Base-by-base conservation (phyloP, 2,888 invertebrate species). In the Podotricha telesiphe region DNA sequence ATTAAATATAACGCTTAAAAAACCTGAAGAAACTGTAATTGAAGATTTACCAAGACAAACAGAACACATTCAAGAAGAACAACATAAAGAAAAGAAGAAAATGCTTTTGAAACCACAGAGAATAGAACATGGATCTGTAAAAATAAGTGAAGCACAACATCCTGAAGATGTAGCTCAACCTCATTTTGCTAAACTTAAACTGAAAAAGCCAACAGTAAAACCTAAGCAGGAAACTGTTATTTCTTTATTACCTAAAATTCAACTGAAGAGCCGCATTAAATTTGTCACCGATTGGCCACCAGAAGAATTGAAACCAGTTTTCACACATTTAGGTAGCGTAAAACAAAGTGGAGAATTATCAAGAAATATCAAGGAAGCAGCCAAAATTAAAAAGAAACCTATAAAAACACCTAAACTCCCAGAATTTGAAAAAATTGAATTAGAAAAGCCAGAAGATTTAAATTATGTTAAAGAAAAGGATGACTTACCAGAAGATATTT, bases 201-300 rank as follows among this genome's bases (percentile, higher is more conserved):
- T 96, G 5, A 96, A 94, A 79, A 96, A 95, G 79, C 88, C 94
- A 86, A 11, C 50, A 42, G 50, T 66, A 8, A 87, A 93, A 73
- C 91, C 94, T 11, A 94, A 94, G 75, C 87, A 88, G 76, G 93
- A 91, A 73, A 70, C 82, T 8, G 77, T 85, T 45, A 74, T 84
- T 10, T 79, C 86, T 3, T 82, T 85, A 65, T 85, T 96, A 67
- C 96, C 95, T 0, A 96, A 95, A 83, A 91, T 96, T 64, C 93
- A 95, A 79, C 86, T 97, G 0, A 96, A 95, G 79, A 96, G 96
- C 82, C 93, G 95, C 74, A 95, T 96, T n/a, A 93, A 88, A 51
- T 93, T 93, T 76, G 76, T 93, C 37, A 85, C 91, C 55, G 95
- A 95, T 67, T 96, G 94, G 91, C 95, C 96, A 17, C 94, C 96